Percentiles rank a stretch among this genome's conserved stretches.
These are phyloP conservation scores for Troilus luridus DNA, from an alignment of 2,888 invertebrate species.

Conservation along the genomic window DNA sequence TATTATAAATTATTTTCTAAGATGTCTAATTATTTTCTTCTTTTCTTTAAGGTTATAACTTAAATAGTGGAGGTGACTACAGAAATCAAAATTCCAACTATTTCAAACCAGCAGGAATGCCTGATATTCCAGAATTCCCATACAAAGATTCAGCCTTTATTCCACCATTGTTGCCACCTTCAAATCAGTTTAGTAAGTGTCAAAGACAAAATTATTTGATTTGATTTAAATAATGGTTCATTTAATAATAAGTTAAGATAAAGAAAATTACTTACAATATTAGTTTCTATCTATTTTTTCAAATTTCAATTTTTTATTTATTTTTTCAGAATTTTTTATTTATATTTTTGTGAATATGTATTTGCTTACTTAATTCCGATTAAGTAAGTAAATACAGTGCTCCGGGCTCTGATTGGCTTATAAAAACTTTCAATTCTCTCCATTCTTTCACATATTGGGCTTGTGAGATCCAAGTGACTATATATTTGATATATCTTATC, in stretches of 20 bases:
- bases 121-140: constrained; percentile 66
- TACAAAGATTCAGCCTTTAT: constrained; percentile 65
- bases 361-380: no score
- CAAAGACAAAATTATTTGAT: background rate
- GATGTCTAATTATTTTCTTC: background rate
- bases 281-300: no score
- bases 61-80: constrained; percentile 59
- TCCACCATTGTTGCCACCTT: constrained; percentile 61
- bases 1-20: background rate
- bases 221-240: background rate
- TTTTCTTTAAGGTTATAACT: constrained; percentile 57
- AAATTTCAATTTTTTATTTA: no score
- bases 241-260: background rate
- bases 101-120: constrained; percentile 65
- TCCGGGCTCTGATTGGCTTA: no score
- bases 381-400: no score
- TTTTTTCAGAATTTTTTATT: no score
- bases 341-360: no score
- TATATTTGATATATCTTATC: no score
- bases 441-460: no score
- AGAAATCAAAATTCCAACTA: constrained; percentile 62
- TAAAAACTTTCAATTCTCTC: no score
- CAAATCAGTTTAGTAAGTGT: constrained; percentile 51
- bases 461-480: no score
- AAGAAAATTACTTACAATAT: no score